Evolutionary conservation across 2,888 invertebrate species (phyloP).

Genomic region (Galeopsomyia nigrocyanea): DNA sequence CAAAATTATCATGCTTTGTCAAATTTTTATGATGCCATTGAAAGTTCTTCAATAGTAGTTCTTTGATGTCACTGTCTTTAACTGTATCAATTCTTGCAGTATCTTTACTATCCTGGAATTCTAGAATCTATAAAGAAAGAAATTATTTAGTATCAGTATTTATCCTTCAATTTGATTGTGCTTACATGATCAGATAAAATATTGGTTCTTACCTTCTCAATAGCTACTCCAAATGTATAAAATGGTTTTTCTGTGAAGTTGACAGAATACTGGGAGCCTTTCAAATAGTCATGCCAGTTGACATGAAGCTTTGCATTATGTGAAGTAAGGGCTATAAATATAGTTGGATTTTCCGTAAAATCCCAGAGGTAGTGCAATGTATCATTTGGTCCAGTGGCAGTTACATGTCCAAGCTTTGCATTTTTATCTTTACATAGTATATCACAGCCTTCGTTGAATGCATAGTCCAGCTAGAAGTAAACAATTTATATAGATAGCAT

Average conservation of each 20-base stretch:
- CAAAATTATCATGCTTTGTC: conserved; percentile 66
- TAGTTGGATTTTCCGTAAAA: conserved; percentile 74
- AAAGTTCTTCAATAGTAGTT: conserved; percentile 63
- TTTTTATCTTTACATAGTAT: conserved; percentile 38
- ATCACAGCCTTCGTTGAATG: conserved; percentile 42
- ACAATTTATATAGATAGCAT: conserved; percentile 5
- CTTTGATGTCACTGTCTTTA: conserved; percentile 62
- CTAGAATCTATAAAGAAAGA: conserved; percentile 71
- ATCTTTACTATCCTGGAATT: conserved; percentile 74
- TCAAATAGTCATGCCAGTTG: conserved; percentile 69
- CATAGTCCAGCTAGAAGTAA: conserved; percentile 40
- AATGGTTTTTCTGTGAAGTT: conserved; percentile 68
- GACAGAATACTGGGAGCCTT: conserved; percentile 62
- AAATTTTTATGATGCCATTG: conserved; percentile 66
- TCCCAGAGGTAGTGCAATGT: conserved; percentile 79
- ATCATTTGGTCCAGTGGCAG: conserved; percentile 73
- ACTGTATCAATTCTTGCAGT: conserved; percentile 65
- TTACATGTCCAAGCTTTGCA: conserved; percentile 39
- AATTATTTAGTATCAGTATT: too few relatives aligned
- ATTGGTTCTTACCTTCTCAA: conserved; percentile 72
- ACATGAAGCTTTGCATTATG: conserved; percentile 70
- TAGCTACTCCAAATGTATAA: conserved; percentile 74
- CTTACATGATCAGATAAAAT: too few relatives aligned
- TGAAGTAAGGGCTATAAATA: conserved; percentile 72
- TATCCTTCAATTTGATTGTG: too few relatives aligned